Evolutionary conservation across 2,113 vertebrate species (phyloP).

Genomic region (Callithrix jacchus): DNA sequence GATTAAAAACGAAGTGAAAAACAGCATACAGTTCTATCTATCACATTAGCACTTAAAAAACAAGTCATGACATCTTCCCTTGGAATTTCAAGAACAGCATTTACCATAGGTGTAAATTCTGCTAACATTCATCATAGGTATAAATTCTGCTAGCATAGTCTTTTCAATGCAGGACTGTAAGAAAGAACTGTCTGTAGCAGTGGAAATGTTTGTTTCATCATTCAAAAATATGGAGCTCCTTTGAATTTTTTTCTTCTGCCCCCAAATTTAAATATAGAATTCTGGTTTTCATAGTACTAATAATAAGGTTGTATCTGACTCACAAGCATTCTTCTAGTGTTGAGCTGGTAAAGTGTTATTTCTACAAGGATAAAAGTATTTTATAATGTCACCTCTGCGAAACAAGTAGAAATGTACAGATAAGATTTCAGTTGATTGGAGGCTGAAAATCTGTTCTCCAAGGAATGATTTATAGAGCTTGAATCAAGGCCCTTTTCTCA

Average conservation of each 20-base stretch:
- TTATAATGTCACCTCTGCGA: neutral
- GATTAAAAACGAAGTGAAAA: neutral
- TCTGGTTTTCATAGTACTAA: neutral
- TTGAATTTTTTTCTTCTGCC: neutral
- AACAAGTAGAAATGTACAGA: neutral
- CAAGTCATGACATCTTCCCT: neutral
- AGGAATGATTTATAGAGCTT: neutral
- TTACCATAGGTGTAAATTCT: neutral
- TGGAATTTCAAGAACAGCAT: conserved; percentile 21
- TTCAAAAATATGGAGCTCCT: neutral
- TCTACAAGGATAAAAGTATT: conserved; percentile 19
- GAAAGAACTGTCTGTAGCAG: neutral
- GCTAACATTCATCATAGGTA: neutral
- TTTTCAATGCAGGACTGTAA: neutral
- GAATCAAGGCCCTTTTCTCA: neutral
- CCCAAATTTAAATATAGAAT: conserved; percentile 47
- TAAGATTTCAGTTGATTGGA: neutral
- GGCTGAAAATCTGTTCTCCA: neutral
- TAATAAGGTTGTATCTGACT: neutral
- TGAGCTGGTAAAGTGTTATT: neutral
- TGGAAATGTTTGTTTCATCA: conserved; percentile 32
- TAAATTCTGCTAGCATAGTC: neutral
- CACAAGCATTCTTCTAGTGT: neutral
- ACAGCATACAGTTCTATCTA: neutral
- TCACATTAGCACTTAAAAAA: neutral